Evolutionary conservation across 2,797 vertebrate species (phyloP), one percentile per base, ranked within the genome.

Genomic region (Typhlichthys subterraneus): DNA sequence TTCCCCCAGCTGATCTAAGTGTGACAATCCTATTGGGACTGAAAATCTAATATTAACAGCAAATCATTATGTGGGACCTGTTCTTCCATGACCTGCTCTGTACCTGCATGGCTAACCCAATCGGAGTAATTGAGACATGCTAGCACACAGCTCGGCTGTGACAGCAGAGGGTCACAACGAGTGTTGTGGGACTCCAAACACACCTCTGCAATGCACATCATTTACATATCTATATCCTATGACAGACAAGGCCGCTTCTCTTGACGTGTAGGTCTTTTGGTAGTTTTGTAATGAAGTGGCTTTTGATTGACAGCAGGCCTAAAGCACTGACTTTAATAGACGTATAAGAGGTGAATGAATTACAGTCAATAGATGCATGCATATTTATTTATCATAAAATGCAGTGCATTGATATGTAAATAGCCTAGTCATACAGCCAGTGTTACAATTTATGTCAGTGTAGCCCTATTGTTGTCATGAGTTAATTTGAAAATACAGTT

Each of bases 41-140:
- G 46, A 66, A 86, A 91, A 87, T 92, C 89, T 91, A 91, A 90
- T 90, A 91, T 92, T 92, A 92, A 92, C 87, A 91, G 86, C 89
- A 87, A 90, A 91, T 92, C 87, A 91, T 91, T 87, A 90, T 87
- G 87, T 89, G 87, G 79, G 84, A 90, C 89, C 82, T 88, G 83
- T 87, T 90, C 83, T 83, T 87, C 82, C 79, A 46, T 87, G 88
- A 92, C 90, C 90, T 63, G 74, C 75, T 49, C 69, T 70, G 83
- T 86, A 88, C 85, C 88, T 85, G 88, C 86, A 86, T 88, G 89
- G 87, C 86, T 88, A 88, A 85, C 85, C 86, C 86, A 89, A 90
- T 90, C 86, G 82, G 61, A 82, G 83, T 87, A 87, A 89, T 88
- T 88, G 85, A 89, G 88, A 89, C 76, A 80, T 58, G 84, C 84